Conservation (phyloP, 2,797 vertebrate genomes). For the Danionella dracula region DNA sequence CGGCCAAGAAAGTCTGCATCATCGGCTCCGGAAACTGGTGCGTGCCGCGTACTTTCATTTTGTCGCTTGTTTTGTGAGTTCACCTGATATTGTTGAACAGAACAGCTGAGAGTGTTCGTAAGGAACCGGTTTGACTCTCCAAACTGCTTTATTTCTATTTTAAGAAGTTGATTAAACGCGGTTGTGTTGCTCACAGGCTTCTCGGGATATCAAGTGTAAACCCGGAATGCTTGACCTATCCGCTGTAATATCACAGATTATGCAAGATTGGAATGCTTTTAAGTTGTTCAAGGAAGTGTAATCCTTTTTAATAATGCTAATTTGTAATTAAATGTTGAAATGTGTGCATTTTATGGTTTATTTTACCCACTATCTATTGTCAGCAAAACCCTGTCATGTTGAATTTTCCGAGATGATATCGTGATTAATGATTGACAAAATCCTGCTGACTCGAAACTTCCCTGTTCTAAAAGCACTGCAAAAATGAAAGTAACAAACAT, state of each 20-base stretch:
- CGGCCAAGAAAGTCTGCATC: constrained; percentile 81
- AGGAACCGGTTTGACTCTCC: neutral
- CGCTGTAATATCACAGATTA: neutral
- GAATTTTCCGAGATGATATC: neutral
- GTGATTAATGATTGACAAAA: constrained; percentile 19
- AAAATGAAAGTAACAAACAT: no score
- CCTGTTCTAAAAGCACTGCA: no score
- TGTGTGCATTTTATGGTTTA: neutral
- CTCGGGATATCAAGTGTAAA: neutral
- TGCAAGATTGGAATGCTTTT: neutral
- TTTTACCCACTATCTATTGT: neutral
- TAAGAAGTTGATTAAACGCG: neutral
- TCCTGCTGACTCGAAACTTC: no score
- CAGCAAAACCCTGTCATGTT: neutral
- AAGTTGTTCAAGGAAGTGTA: neutral
- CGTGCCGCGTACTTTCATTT: constrained; percentile 45
- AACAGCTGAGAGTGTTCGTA: no score
- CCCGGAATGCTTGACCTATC: neutral
- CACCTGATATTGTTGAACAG: no score
- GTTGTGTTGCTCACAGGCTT: neutral
- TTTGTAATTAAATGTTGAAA: no score
- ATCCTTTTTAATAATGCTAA: neutral
- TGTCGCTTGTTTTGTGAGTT: no score
- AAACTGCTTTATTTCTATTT: neutral
- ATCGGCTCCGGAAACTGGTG: constrained; percentile 97